Conservation (phyloP, 2,113 vertebrate genomes). For the Dromaius novaehollandiae region DNA sequence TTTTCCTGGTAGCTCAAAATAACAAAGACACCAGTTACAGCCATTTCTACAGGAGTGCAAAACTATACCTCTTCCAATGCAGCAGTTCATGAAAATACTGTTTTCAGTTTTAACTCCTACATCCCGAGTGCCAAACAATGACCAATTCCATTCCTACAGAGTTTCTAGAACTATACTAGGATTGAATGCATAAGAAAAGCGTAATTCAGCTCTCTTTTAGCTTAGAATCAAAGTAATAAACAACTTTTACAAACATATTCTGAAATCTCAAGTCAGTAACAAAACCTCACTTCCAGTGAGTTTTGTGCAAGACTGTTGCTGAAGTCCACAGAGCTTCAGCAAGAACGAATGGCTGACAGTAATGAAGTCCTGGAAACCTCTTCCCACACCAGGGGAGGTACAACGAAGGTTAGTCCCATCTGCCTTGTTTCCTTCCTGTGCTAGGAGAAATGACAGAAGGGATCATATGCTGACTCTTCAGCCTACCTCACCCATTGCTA, state of each 20-base stretch:
- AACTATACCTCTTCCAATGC: background rate
- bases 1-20: background rate
- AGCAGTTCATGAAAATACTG: background rate
- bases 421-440: background rate
- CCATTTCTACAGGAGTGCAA: background rate
- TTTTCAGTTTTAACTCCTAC: background rate
- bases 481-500: background rate
- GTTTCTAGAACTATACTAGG: background rate
- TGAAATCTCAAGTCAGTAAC: background rate
- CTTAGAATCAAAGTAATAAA: background rate
- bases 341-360: background rate
- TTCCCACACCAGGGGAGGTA: background rate
- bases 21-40: background rate
- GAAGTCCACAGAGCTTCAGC: fast-evolving
- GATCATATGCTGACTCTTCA: background rate
- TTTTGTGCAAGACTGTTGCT: background rate
- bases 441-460: background rate
- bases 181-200: background rate
- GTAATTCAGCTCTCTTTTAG: background rate
- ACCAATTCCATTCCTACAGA: fast-evolving
- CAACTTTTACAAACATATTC: background rate
- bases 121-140: background rate
- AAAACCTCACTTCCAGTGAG: background rate
- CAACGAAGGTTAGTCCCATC: background rate
- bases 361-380: background rate